Base-by-base conservation (phyloP, 1,140 invertebrate genomes). In the Euglossa dilemma region DNA sequence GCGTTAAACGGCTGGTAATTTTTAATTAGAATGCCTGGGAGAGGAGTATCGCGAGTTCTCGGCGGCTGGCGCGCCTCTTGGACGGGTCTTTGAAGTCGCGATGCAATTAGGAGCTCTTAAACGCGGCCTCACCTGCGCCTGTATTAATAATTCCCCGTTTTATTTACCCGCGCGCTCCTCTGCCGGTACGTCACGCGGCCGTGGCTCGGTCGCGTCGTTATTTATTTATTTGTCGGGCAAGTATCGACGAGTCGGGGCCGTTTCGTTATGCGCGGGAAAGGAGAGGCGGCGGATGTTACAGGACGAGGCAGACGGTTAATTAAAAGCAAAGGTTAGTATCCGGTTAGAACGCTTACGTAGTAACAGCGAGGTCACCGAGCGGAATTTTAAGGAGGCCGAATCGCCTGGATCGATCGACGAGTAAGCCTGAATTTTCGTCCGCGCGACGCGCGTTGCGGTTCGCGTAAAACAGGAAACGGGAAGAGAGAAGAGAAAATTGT, bases 1-100 rank as follows among this genome's bases (percentile, higher is more conserved):
- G 43, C 25, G 61, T 82, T 67, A 67, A 81, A 56, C 61, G 59
- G 72, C 61, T 75, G n/a, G 25, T 75, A 76, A 82, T 75, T 82
- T 82, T 82, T 82, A 82, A 82, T 82, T 76, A 82, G 72, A 75
- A 76, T 56, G 52, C 61, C 61, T 28, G 36, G 50, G 72, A 47
- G 45, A 6, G 20, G 47, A 59, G 25, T 50, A 45, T 75, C n/a
- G 50, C 54, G 28, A 52, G 69, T 52, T 43, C 61, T 52, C 50
- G 20, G 61, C 28, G 16, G 43, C 43, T 36, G 20, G 14, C n/a
- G 23, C 36, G 63, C 56, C 56, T 61, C 25, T 28, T 61, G 25
- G 14, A 47, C 43, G n/a, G 43, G 59, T 52, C 77, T 79, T 79
- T 79, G 67, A 79, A 61, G 66, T 79, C 45, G 36, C 77, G 77